Percentiles rank a stretch among this genome's conserved stretches.
Evolutionary conservation across 1,140 invertebrate genomes (phyloP).

Genomic region (Melanaphis sacchari): DNA sequence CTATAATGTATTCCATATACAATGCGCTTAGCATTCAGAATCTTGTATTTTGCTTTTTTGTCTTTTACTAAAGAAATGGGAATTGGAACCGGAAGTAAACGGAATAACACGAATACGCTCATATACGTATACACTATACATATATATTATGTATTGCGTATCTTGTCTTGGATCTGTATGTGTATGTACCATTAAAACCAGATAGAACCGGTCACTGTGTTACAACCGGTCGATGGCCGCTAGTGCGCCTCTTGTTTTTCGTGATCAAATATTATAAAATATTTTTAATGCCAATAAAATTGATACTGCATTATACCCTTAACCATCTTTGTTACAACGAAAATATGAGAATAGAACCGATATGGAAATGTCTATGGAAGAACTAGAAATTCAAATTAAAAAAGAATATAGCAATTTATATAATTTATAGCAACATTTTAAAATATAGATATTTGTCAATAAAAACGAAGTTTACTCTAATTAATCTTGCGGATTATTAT

Average conservation of each 20-base stretch:
- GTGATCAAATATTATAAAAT: conserved; percentile 48
- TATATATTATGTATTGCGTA: conserved; percentile 3
- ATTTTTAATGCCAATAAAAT: conserved; percentile 31
- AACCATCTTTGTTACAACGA: conserved; percentile 6
- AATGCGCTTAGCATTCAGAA: background rate
- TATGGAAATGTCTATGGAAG: background rate
- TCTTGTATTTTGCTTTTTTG: background rate
- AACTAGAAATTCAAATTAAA: background rate
- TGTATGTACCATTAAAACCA: conserved; percentile 48
- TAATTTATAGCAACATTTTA: background rate
- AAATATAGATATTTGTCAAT: background rate
- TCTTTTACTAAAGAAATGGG: conserved; percentile 22
- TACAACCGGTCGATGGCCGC: conserved; percentile 52
- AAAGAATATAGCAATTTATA: background rate
- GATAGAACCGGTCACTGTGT: conserved; percentile 52
- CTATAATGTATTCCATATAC: background rate
- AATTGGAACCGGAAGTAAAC: conserved; percentile 55
- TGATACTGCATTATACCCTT: background rate
- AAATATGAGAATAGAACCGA: background rate
- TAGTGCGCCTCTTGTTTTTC: conserved; percentile 33
- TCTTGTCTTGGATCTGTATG: conserved; percentile 53
- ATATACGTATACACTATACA: background rate
- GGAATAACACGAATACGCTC: conserved; percentile 8
- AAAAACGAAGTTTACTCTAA: background rate
- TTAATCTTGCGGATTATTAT: background rate